Evolutionary conservation across 2,113 vertebrate genomes (phyloP).

Genomic region (Phalacrocorax brasilianus): DNA sequence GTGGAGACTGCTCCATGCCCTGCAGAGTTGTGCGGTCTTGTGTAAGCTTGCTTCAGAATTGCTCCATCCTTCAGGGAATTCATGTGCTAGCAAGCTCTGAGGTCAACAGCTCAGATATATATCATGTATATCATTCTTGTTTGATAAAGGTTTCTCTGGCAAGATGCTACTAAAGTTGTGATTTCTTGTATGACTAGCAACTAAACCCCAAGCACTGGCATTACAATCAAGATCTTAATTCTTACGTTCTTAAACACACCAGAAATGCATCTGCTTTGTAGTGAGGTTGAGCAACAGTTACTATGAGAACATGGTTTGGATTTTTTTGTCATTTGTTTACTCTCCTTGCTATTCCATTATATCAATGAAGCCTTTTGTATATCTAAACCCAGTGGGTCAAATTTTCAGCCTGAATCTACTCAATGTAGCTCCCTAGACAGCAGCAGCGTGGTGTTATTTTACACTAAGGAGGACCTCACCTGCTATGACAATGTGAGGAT

Average conservation of each 20-base stretch:
- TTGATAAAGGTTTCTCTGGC: not conserved
- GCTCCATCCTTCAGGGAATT: not conserved
- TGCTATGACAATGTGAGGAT: not conserved
- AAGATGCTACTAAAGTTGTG: not conserved
- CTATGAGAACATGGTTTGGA: not conserved
- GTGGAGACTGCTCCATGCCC: not conserved
- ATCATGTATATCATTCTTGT: not conserved
- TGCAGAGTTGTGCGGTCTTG: not conserved
- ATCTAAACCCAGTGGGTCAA: not conserved
- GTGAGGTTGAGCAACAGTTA: not conserved
- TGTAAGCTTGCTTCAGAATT: not conserved
- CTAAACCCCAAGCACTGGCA: not conserved
- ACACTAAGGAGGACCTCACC: not conserved
- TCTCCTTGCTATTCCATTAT: not conserved
- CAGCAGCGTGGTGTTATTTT: not conserved
- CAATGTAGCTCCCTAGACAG: not conserved
- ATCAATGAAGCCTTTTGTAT: not conserved
- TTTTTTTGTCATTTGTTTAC: not conserved
- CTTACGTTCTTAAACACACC: not conserved
- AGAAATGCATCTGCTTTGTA: not conserved
- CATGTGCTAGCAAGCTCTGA: not conserved
- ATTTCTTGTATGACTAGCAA: not conserved
- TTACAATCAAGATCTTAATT: not conserved
- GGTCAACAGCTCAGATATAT: not conserved
- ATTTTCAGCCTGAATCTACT: not conserved